Conservation (phyloP, 2,113 vertebrate genomes). For the Dipodomys ordii region DNA sequence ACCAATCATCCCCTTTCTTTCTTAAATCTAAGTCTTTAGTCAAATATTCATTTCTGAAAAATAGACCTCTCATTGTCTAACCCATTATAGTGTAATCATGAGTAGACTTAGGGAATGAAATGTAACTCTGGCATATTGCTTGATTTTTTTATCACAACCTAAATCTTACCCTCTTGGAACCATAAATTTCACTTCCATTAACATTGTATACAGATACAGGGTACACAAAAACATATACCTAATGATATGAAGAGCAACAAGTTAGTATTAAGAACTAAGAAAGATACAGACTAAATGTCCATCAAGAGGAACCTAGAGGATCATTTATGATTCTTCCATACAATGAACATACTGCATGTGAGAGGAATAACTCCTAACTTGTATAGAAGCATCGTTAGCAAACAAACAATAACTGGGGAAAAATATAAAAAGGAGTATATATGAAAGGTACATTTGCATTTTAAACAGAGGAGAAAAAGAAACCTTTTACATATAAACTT, state of each 20-base stretch:
- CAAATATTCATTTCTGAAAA: not conserved
- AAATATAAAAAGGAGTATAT: not conserved
- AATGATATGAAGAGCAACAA: not conserved
- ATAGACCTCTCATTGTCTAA: not conserved
- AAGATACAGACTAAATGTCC: not conserved
- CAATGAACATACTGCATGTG: no score
- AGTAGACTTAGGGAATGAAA: not conserved
- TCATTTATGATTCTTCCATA: not conserved
- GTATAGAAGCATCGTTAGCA: not conserved
- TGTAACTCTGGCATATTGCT: not conserved
- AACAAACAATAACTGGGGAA: not conserved
- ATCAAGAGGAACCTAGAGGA: not conserved
- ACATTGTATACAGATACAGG: not conserved
- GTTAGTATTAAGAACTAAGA: not conserved
- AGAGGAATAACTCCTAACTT: not conserved
- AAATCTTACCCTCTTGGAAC: not conserved
- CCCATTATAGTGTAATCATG: not conserved
- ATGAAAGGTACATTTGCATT: not conserved
- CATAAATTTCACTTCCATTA: not conserved
- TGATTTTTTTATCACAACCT: not conserved
- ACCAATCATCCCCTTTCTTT: not conserved
- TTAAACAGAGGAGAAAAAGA: not conserved
- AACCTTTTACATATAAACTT: not conserved
- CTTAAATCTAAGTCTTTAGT: not conserved
- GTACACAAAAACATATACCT: not conserved